These are phyloP conservation scores for Mus pahari DNA, from an alignment of 2,113 vertebrate species.

Conservation along the genomic window DNA sequence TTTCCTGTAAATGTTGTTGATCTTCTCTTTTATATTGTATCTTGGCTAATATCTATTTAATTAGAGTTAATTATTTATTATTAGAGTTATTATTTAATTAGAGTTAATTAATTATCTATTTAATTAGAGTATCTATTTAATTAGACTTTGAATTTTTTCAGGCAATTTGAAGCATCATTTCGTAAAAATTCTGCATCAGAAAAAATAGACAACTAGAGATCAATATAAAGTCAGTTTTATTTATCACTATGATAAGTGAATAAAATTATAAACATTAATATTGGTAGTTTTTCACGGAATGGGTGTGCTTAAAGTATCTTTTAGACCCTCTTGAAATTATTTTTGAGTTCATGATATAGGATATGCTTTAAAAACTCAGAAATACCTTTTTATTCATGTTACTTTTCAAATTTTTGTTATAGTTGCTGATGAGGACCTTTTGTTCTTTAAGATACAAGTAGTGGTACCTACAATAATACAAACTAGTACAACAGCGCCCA, in stretches of 20 bases:
- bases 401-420: slow-evolving; percentile 41
- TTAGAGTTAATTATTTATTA: too few species aligned
- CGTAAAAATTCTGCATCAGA: slow-evolving; percentile 37
- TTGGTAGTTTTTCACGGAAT: not conserved
- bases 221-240: slow-evolving; percentile 26
- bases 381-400: not conserved
- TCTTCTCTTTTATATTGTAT: too few species aligned
- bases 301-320: not conserved
- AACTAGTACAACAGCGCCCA: not conserved
- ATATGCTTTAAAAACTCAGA: slow-evolving; percentile 31
- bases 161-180: slow-evolving; percentile 25
- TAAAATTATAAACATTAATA: slow-evolving; percentile 33
- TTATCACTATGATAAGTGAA: slow-evolving; percentile 1
- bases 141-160: slow-evolving; percentile 43
- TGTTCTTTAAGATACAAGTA: slow-evolving; percentile 25
- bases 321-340: not conserved
- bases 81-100: too few species aligned
- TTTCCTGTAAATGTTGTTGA: too few species aligned
- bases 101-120: too few species aligned
- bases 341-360: slow-evolving; percentile 36
- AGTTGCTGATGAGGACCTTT: not conserved
- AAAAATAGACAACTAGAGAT: slow-evolving; percentile 6
- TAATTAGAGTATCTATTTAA: too few species aligned
- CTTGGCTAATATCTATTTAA: too few species aligned
- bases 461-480: slow-evolving; percentile 49